Conservation (phyloP, 1,140 invertebrate species). For the Copidosoma floridanum region DNA sequence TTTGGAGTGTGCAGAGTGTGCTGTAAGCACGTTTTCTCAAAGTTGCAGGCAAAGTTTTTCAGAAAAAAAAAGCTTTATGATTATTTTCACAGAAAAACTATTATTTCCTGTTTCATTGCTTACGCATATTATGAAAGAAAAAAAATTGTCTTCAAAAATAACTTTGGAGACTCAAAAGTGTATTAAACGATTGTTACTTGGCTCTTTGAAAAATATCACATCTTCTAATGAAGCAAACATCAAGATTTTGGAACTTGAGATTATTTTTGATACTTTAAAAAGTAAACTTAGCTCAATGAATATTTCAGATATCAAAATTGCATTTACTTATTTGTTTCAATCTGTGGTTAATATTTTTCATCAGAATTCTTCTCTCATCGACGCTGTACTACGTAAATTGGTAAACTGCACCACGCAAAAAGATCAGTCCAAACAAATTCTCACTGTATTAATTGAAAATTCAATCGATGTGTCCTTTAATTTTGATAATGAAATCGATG, state of each 20-base stretch:
- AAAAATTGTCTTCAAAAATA: slow-evolving; percentile 28
- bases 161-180: slow-evolving; percentile 35
- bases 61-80: slow-evolving; percentile 28
- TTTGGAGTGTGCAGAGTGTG: slow-evolving; percentile 5
- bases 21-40: slow-evolving; percentile 17
- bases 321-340: slow-evolving; percentile 33
- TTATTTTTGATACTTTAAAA: slow-evolving; percentile 33
- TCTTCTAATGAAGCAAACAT: slow-evolving; percentile 8
- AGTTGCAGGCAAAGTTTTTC: slow-evolving; percentile 31
- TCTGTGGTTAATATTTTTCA: slow-evolving; percentile 22
- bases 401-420: slow-evolving; percentile 30
- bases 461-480: slow-evolving; percentile 35
- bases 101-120: slow-evolving; percentile 34
- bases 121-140: slow-evolving; percentile 25
- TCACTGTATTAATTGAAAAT: slow-evolving; percentile 29
- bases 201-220: slow-evolving; percentile 14
- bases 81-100: slow-evolving; percentile 33
- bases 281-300: slow-evolving; percentile 9
- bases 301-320: slow-evolving; percentile 25
- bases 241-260: slow-evolving; percentile 9
- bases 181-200: slow-evolving; percentile 36
- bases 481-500: slow-evolving; percentile 41
- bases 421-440: slow-evolving; percentile 30
- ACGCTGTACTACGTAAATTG: slow-evolving; percentile 40
- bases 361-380: slow-evolving; percentile 29